Percentiles rank a stretch among this genome's conserved stretches.
These are phyloP conservation scores for Serilophus lunatus DNA, from an alignment of 2,113 vertebrate genomes.

Conservation along the genomic window DNA sequence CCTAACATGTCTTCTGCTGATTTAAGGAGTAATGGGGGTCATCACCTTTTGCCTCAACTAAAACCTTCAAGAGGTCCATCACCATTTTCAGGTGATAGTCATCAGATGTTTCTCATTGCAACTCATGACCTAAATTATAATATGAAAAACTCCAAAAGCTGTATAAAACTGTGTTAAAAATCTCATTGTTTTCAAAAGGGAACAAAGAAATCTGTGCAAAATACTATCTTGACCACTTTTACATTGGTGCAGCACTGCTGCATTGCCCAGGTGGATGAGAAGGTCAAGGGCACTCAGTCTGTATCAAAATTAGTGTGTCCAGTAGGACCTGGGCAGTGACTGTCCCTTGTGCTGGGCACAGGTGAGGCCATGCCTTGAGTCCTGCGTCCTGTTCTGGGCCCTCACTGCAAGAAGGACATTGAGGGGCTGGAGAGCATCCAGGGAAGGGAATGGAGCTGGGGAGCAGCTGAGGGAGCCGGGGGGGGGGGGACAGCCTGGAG, in stretches of 20 bases:
- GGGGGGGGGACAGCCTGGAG: not conserved
- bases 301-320: not conserved
- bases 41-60: not conserved
- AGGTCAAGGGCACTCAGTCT: not conserved
- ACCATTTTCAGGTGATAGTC: not conserved
- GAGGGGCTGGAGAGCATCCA: fast-evolving
- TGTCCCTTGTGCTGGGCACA: not conserved
- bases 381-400: not conserved
- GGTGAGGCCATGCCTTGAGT: fast-evolving
- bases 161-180: not conserved
- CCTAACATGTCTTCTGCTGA: not conserved
- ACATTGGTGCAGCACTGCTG: not conserved
- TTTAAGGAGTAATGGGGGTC: not conserved
- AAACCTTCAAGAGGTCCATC: not conserved
- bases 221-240: not conserved
- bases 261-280: not conserved
- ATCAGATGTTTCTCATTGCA: not conserved
- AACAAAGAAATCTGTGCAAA: not conserved
- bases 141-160: not conserved
- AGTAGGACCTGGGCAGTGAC: not conserved
- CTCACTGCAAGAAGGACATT: fast-evolving
- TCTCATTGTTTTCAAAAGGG: not conserved
- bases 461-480: not conserved
- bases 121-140: not conserved
- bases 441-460: fast-evolving